Conservation (phyloP, 2,888 invertebrate genomes). For the Sicus ferrugineus region DNA sequence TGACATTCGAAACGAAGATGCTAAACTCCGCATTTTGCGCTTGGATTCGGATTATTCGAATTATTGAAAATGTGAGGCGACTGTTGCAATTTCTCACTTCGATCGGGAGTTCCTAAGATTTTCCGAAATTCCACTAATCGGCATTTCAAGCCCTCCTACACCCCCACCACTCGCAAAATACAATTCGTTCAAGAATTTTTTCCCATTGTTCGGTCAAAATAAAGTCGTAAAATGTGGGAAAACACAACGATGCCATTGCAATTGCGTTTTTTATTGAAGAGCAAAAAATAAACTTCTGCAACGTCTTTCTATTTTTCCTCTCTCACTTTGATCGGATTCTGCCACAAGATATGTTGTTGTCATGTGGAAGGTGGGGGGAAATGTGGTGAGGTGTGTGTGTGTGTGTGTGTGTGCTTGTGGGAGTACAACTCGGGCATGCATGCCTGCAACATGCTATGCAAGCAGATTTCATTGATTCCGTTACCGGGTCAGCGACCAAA, state of each 20-base stretch:
- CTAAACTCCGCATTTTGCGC: too few species aligned
- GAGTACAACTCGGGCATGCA: slow-evolving; percentile 1
- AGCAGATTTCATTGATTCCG: slow-evolving; percentile 29
- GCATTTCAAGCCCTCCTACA: too few species aligned
- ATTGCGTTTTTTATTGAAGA: slow-evolving; percentile 7
- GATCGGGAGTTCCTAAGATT: too few species aligned
- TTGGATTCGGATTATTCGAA: too few species aligned
- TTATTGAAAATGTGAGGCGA: too few species aligned
- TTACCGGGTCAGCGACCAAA: slow-evolving; percentile 21
- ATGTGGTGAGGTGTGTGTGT: not conserved
- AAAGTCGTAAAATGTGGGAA: slow-evolving; percentile 7
- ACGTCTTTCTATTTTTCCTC: too few species aligned
- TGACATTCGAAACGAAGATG: too few species aligned
- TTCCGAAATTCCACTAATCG: too few species aligned
- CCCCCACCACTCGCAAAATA: slow-evolving; percentile 19
- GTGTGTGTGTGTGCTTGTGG: slow-evolving; percentile 12
- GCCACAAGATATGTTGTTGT: not conserved
- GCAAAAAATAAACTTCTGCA: not conserved
- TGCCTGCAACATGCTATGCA: slow-evolving; percentile 15
- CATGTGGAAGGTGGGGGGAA: slow-evolving; percentile 5
- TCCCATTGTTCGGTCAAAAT: slow-evolving; percentile 11
- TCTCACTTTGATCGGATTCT: not conserved
- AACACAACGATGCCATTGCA: slow-evolving; percentile 21
- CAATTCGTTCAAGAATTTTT: slow-evolving; percentile 27
- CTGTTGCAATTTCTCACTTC: too few species aligned